Evolutionary conservation across 2,888 invertebrate genomes (phyloP).

Genomic region (Dryomyza anilis): DNA sequence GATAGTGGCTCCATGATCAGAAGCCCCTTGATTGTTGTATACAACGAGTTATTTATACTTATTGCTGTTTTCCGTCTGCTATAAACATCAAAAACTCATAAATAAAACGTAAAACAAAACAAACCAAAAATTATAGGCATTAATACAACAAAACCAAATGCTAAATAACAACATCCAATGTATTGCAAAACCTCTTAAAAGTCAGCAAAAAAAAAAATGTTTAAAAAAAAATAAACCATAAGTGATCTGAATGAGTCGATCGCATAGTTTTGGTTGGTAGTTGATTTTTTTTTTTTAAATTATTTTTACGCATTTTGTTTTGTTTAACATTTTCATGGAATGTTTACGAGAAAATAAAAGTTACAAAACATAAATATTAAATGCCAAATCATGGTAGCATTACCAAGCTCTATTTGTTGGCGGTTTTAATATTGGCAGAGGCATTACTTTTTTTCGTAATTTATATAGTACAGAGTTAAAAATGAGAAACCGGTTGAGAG

Average conservation of each 20-base stretch:
- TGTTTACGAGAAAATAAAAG: background rate
- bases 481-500: no score
- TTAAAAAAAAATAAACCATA: background rate
- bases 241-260: background rate
- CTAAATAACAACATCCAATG: background rate
- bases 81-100: conserved; percentile 1
- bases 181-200: background rate
- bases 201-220: background rate
- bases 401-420: background rate
- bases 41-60: no score
- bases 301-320: background rate
- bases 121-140: background rate
- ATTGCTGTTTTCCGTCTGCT: background rate
- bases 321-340: background rate
- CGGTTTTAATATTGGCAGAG: no score
- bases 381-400: background rate
- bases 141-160: background rate
- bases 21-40: no score
- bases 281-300: no score
- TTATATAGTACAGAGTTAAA: no score
- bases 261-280: no score
- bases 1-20: background rate
- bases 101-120: background rate
- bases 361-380: background rate
- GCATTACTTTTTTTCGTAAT: no score